Conservation (phyloP, 1,140 invertebrate genomes). For the Dendrolimus kikuchii region DNA sequence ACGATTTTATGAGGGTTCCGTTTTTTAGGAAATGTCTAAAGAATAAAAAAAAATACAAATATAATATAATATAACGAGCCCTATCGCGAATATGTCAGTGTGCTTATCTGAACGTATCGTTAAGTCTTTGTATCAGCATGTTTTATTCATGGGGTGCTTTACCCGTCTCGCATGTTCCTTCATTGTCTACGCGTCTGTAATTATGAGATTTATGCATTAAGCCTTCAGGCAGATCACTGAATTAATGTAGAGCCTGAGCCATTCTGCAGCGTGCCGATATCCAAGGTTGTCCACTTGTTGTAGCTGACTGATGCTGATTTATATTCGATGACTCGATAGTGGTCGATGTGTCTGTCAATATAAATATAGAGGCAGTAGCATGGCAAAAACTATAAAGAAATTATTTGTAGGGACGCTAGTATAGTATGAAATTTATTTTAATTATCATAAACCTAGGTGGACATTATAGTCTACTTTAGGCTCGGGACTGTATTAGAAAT, state of each 20-base stretch:
- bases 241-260: conserved; percentile 48
- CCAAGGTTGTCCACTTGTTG: conserved; percentile 55
- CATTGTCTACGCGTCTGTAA: conserved; percentile 61
- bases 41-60: no score
- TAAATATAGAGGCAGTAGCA: conserved; percentile 4
- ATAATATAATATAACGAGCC: conserved; percentile 33
- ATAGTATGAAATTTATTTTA: no score
- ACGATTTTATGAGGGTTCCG: no score
- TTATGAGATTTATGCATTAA: conserved; percentile 59
- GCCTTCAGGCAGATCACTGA: conserved; percentile 55
- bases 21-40: no score
- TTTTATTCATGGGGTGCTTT: conserved; percentile 49
- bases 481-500: no score
- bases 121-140: conserved; percentile 33
- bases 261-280: conserved; percentile 31
- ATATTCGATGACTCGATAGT: conserved; percentile 47
- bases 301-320: conserved; percentile 55
- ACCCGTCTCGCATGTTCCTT: conserved; percentile 43
- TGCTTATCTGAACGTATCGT: conserved; percentile 26
- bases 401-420: no score
- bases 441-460: no score
- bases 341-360: conserved; percentile 48
- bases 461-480: no score
- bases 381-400: conserved; percentile 3
- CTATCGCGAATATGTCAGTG: conserved; percentile 22